Percentiles rank a stretch among this genome's conserved stretches.
phyloP scores from a whole-genome alignment of 2,113 vertebrate genomes.

The Oryzias woworae region DNA sequence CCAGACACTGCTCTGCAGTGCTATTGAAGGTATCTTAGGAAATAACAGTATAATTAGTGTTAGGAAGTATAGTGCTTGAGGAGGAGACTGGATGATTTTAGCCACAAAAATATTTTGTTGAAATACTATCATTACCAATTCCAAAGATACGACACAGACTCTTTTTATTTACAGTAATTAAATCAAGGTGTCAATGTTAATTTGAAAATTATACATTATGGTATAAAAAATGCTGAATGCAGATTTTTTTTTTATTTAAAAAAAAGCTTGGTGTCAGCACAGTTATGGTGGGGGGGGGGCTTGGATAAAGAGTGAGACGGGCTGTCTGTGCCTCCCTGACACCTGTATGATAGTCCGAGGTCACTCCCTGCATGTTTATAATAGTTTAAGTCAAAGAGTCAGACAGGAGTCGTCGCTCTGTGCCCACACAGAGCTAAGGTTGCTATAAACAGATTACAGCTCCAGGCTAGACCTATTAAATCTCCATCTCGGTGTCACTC shows the following conservation, averaged over 20 bases:
- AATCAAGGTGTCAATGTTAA: slow-evolving; percentile 23
- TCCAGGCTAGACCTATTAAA: slow-evolving; percentile 72
- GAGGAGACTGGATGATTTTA: slow-evolving; percentile 23
- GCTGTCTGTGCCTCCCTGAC: slow-evolving; percentile 46
- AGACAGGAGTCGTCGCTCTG: slow-evolving; percentile 54
- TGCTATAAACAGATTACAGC: slow-evolving; percentile 60
- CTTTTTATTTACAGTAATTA: slow-evolving; percentile 27
- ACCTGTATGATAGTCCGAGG: slow-evolving; percentile 59
- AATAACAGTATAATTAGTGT: slow-evolving; percentile 28
- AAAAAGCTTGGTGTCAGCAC: slow-evolving; percentile 6
- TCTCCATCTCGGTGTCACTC: slow-evolving; percentile 30
- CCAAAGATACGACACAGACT: slow-evolving; percentile 17
- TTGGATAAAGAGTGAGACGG: slow-evolving; percentile 48
- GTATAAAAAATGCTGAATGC: slow-evolving; percentile 27
- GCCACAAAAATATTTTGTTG: slow-evolving; percentile 19
- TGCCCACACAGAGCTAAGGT: slow-evolving; percentile 56
- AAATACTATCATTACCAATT: slow-evolving; percentile 27
- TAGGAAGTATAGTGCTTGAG: slow-evolving; percentile 20
- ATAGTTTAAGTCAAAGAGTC: slow-evolving; percentile 47
- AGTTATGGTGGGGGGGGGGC: slow-evolving; percentile 35
- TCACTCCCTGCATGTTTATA: slow-evolving; percentile 48
- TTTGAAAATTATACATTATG: slow-evolving; percentile 12
- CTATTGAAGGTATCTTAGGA: slow-evolving; percentile 13
- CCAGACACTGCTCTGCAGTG: not conserved
- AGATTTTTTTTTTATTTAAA: slow-evolving; percentile 9